Base-by-base conservation (phyloP, 2,888 invertebrate genomes). In the Cosmorhoe ocellata region DNA sequence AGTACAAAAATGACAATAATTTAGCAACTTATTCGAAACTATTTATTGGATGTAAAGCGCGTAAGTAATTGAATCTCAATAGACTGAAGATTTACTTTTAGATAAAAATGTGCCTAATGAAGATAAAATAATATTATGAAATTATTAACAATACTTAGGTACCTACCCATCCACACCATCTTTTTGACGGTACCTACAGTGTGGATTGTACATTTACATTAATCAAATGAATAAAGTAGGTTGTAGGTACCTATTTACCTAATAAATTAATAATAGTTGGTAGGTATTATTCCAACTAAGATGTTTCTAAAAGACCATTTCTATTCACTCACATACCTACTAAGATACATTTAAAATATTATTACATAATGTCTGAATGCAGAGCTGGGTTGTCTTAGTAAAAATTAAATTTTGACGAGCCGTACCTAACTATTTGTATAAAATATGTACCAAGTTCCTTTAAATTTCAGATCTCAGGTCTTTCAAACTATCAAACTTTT, bases 1-100 rank as follows among this genome's bases (percentile, higher is more conserved):
- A 81, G 84, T 85, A 86, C 84, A 86, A 86, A 84, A 64, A 69
- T 66, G 81, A 82, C 80, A 81, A 81, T 81, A 81, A 79, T 72
- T 14, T 36, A 36, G 27, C 28, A 27, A 44, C 27, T 27, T 27
- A 67, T 55, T 58, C 26, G 47, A 52, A 49, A 24, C 30, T 56
- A 55, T 58, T 56, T 56, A 56, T 55, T 53, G 37, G 41, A 50
- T 49, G 33, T 41, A 56, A 51, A 54, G 46, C 39, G 34, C 50
- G 42, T 60, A 56, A 28, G 49, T 37, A 51, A 49, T 26, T 58
- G 59, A 62, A 59, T 62, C 62, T 62, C 62, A 58, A 62, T 37
- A 58, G 59, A 62, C 62, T 62, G 61, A 62, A 52, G 56, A 52
- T 47, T 50, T 45, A 43, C 46, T 47, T 46, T 49, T 30, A 44